Evolutionary conservation across 2,888 invertebrate genomes (phyloP).

Genomic region (Eurytoma adleriae): DNA sequence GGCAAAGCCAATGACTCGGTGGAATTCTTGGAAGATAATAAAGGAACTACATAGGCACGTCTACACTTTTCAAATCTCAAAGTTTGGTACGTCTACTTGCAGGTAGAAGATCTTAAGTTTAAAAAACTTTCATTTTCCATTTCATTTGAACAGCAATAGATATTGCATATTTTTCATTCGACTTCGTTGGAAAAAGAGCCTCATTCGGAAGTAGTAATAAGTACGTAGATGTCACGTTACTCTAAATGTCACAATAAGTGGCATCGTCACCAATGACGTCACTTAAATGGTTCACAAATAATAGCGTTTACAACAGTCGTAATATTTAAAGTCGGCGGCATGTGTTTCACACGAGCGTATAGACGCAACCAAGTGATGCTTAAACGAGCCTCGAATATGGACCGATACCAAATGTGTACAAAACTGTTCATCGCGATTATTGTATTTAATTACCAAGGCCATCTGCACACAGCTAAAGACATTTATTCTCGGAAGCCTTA

Average conservation of each 20-base stretch:
- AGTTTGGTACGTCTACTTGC: too few relatives aligned
- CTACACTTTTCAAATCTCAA: too few relatives aligned
- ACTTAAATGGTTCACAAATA: constrained; percentile 5
- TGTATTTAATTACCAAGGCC: not conserved
- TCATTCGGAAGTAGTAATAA: too few relatives aligned
- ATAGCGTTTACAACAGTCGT: not conserved
- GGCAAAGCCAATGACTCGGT: not conserved
- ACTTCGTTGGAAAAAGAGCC: too few relatives aligned
- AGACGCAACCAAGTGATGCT: not conserved
- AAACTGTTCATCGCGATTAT: not conserved
- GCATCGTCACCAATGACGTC: constrained; percentile 15
- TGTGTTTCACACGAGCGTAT: not conserved
- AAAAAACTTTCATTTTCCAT: too few relatives aligned
- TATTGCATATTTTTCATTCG: not conserved
- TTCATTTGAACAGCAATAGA: not conserved
- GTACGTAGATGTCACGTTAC: not conserved
- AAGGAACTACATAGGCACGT: too few relatives aligned
- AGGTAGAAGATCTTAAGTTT: too few relatives aligned
- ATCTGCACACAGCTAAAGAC: not conserved
- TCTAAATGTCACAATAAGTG: not conserved
- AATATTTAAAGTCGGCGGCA: constrained; percentile 10
- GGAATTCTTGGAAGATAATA: not conserved
- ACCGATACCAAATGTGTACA: constrained; percentile 7
- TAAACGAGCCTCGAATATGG: not conserved
- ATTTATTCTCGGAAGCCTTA: not conserved